Conservation (phyloP, 2,797 vertebrate genomes). For the Coracias cyanogaster region DNA sequence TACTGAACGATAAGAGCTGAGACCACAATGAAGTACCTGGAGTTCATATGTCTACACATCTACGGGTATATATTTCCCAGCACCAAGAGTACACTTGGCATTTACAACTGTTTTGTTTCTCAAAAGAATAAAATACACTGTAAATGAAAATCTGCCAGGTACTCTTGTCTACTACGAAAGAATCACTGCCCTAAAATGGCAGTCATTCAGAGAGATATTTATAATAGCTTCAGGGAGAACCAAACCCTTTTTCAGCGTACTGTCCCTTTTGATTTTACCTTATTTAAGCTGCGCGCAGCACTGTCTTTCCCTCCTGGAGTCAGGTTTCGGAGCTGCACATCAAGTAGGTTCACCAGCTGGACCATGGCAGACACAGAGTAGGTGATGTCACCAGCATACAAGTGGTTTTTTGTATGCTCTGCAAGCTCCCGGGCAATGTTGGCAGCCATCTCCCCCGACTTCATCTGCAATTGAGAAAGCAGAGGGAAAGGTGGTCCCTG, state of each 20-base stretch:
- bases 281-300: constrained; percentile 94
- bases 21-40: neutral
- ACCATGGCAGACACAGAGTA: constrained; percentile 95
- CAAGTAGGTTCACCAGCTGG: constrained; percentile 94
- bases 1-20: neutral
- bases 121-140: neutral
- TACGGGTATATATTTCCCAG: neutral
- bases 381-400: constrained; percentile 93
- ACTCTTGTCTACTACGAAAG: neutral
- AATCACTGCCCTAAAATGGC: neutral
- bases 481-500: neutral
- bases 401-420: constrained; percentile 91
- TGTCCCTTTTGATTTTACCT: constrained; percentile 80
- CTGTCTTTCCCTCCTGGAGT: constrained; percentile 97
- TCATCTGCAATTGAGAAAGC: constrained; percentile 81
- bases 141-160: neutral
- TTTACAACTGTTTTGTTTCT: neutral
- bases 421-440: constrained; percentile 95
- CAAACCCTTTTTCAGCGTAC: neutral
- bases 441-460: constrained; percentile 92
- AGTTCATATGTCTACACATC: neutral
- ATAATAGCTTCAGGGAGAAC: neutral
- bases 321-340: constrained; percentile 94
- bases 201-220: neutral
- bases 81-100: neutral